Conservation (phyloP, 2,797 vertebrate species). For the Onychomys arenicola region DNA sequence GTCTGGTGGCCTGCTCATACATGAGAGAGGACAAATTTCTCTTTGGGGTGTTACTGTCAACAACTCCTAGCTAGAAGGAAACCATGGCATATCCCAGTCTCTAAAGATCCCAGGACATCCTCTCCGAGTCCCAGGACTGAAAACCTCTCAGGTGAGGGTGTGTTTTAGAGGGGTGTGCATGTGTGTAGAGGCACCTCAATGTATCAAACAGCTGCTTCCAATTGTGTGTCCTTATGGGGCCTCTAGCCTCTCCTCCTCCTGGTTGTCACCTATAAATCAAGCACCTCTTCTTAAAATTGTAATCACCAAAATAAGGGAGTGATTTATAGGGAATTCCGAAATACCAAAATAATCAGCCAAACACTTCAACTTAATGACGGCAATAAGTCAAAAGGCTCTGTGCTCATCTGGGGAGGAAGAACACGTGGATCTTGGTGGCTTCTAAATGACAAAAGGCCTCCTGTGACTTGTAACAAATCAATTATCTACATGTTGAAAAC, state of each 20-base stretch:
- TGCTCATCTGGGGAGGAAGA: constrained; percentile 43
- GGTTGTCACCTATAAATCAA: constrained; percentile 69
- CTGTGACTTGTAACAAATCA: constrained; percentile 79
- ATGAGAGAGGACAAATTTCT: constrained; percentile 4
- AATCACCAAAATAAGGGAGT: constrained; percentile 81
- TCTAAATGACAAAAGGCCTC: constrained; percentile 77
- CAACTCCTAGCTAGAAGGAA: not conserved
- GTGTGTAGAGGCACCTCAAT: not conserved
- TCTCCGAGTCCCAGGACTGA: constrained; percentile 1
- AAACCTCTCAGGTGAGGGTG: constrained; percentile 27
- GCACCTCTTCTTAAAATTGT: constrained; percentile 76
- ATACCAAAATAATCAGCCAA: constrained; percentile 76
- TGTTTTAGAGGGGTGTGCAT: not conserved
- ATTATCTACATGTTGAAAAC: constrained; percentile 73
- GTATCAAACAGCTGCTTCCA: constrained; percentile 66
- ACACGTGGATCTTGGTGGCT: constrained; percentile 60
- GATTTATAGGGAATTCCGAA: constrained; percentile 80
- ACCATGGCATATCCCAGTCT: not conserved
- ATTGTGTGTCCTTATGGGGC: not conserved
- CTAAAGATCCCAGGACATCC: not conserved
- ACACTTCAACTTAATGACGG: constrained; percentile 76
- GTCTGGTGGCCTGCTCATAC: not conserved
- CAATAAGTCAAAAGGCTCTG: constrained; percentile 79
- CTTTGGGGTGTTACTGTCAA: not conserved
- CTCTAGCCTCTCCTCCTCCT: not conserved